Conservation (phyloP, 2,797 vertebrate genomes). For the Trematomus bernacchii region DNA sequence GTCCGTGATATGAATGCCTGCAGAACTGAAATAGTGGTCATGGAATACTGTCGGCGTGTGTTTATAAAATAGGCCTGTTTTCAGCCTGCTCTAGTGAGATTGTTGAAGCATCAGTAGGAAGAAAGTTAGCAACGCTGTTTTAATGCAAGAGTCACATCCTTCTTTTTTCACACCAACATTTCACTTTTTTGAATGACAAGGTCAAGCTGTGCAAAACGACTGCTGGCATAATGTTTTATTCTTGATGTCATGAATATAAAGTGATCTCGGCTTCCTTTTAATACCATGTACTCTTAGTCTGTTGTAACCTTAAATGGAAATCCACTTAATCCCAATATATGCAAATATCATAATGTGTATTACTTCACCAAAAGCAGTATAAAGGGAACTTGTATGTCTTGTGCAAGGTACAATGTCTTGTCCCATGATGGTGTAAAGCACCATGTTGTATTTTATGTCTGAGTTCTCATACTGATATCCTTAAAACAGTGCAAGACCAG, state of each 20-base stretch:
- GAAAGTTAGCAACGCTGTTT: not conserved
- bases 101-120: not conserved
- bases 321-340: not conserved
- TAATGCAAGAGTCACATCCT: not conserved
- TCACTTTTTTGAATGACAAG: conserved; percentile 1
- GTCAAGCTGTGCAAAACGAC: not conserved
- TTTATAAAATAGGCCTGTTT: not conserved
- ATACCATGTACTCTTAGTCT: not conserved
- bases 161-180: not conserved
- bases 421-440: not conserved
- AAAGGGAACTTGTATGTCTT: conserved; percentile 23
- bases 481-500: not conserved
- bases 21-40: not conserved
- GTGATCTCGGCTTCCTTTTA: not conserved
- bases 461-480: not conserved
- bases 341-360: not conserved
- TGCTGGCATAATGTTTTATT: not conserved
- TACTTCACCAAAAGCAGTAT: not conserved
- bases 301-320: not conserved
- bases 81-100: not conserved
- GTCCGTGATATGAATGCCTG: not conserved
- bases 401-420: not conserved
- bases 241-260: not conserved
- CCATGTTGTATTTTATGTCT: not conserved
- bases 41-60: not conserved